phyloP scores from a whole-genome alignment of 2,888 invertebrate species.

The Lapara coniferarum region DNA sequence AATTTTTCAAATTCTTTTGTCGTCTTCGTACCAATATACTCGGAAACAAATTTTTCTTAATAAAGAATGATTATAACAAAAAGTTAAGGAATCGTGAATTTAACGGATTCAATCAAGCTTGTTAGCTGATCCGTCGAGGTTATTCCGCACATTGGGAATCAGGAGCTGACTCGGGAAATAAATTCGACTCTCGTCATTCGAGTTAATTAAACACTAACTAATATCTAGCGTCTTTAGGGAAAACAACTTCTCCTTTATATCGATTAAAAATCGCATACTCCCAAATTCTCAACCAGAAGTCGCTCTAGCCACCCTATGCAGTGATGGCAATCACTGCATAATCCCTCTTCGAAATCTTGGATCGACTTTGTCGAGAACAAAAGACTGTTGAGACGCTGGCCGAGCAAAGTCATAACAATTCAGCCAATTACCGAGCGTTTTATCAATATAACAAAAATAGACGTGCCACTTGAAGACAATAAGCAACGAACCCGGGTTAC shows the following conservation, averaged over 20 bases:
- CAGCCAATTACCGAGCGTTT: conserved; percentile 25
- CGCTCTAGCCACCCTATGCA: too few relatives aligned
- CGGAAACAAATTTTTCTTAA: not conserved
- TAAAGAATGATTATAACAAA: conserved; percentile 26
- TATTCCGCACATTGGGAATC: not conserved
- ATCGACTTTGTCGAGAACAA: conserved; percentile 4
- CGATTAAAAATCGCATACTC: too few relatives aligned
- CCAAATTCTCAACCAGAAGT: too few relatives aligned
- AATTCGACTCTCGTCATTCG: too few relatives aligned
- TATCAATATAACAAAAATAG: conserved; percentile 21
- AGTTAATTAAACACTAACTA: too few relatives aligned
- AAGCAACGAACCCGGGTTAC: not conserved
- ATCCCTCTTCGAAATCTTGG: too few relatives aligned
- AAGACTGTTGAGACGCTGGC: conserved; percentile 15
- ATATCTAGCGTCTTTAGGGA: too few relatives aligned
- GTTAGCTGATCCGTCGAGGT: conserved; percentile 23
- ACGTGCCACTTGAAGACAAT: conserved; percentile 14
- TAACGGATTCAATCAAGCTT: conserved; percentile 11
- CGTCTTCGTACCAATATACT: not conserved
- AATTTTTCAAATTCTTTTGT: not conserved
- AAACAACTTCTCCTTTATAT: too few relatives aligned
- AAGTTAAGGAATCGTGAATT: conserved; percentile 10
- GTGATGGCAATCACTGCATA: too few relatives aligned
- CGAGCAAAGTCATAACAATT: conserved; percentile 29
- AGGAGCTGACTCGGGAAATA: too few relatives aligned